phyloP scores from a whole-genome alignment of 2,113 vertebrate species.

The Mesitornis unicolor region DNA sequence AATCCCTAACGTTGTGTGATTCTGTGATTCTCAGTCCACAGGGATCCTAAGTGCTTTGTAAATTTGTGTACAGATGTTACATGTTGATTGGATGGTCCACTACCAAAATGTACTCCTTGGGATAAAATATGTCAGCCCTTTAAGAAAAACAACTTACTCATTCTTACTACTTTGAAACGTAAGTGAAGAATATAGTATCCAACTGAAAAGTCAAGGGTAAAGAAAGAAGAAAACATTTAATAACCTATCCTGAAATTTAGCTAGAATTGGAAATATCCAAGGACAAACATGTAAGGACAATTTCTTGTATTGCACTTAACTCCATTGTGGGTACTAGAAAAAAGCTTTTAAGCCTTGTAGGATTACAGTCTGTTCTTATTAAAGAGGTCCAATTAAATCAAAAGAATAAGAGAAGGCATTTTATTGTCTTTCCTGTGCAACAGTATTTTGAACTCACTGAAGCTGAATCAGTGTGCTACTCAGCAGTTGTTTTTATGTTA shows the following conservation, averaged over 20 bases:
- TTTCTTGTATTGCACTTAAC: background rate
- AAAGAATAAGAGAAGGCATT: background rate
- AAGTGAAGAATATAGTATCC: background rate
- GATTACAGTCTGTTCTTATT: background rate
- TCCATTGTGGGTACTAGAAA: background rate
- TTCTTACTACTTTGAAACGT: background rate
- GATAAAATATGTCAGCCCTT: background rate
- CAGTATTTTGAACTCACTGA: background rate
- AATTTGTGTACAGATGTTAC: background rate
- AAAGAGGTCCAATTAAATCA: background rate
- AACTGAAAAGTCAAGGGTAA: background rate
- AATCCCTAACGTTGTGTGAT: too few relatives aligned
- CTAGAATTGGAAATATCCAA: background rate
- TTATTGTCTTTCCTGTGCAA: background rate
- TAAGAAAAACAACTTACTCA: background rate
- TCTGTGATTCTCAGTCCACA: background rate
- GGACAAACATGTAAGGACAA: background rate
- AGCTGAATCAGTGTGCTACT: background rate
- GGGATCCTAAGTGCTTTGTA: background rate
- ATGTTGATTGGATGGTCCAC: background rate
- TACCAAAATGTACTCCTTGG: background rate
- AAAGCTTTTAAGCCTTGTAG: background rate
- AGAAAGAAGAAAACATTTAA: background rate
- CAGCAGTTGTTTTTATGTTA: background rate
- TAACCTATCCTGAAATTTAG: background rate